Evolutionary conservation across 2,113 vertebrate genomes (phyloP), one percentile per base, ranked within the genome.

Genomic region (Entelurus aequoreus): DNA sequence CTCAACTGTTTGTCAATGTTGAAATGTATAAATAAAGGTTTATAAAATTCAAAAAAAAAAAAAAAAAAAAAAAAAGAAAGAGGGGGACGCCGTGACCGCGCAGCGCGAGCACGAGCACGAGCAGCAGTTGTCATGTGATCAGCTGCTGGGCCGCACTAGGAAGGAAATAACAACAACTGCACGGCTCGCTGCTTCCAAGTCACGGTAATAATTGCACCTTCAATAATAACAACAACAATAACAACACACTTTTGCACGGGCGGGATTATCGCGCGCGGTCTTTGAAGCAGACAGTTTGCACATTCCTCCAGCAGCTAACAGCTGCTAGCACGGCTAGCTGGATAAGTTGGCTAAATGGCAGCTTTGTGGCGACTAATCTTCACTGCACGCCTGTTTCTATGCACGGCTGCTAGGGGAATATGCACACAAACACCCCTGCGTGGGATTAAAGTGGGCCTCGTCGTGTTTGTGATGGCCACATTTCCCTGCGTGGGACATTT

Each of bases 41-140:
- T 28, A 28, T 28, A 2, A 28, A 28, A 19, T 19, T 19, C 1
- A 19, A 28, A 4, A 28, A 28, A 28, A 28, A 28, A 28, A 28
- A 2, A 28, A 28, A 28, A 28, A 28, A 28, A 28, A 28, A 28
- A 2, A 28, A 28, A 28, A 28, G 3, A 28, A 28, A 28, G 28
- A 28, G 28, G 46, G 21, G 14, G 14, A 16, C 13, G 11, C 40
- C 8, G 16, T 66, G 35, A 51, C 40, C 68, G 76, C 65, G 68
- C 73, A 63, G 58, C 63, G 40, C 52, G 56, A 61, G 55, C 48
- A 54, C 51, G 47, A 61, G 60, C 48, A 54, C 51, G 47, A 61
- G 60, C 48, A 54, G 63, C 72, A 77, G 78, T 86, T 85, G 87
- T 86, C 83, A 84, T 89, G 84, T 80, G 84, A 89, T 84, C 87